Evolutionary conservation across 2,888 invertebrate genomes (phyloP), one percentile per base, ranked within the genome.

Genomic region (Lithophane semibrunnea): DNA sequence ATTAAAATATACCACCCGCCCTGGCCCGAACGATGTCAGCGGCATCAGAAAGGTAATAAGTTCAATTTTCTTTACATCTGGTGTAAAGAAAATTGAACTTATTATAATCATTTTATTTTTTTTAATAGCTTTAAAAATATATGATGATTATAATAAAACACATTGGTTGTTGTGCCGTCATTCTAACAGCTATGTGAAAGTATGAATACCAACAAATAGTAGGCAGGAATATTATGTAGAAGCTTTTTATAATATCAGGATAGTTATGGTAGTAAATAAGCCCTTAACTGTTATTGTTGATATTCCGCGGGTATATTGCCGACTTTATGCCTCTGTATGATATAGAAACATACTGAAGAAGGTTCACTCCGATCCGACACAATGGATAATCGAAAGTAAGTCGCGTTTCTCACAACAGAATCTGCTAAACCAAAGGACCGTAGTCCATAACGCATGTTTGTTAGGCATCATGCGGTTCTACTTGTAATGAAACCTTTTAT

Each of bases 271-370:
- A 58, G 66, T 78, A 78, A 71, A 79, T 71, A 78, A 78, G 52
- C 24, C 71, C 44, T 18, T 71, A 85, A 82, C 75, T 75, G 79
- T 85, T 84, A 84, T 82, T 73, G 73, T 68, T 74, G 73, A 56
- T 69, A 74, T 73, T 70, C 69, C 60, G 77, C 54, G 54, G 44
- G 65, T 77, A 67, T 77, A 61, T 56, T 70, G 78, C 21, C 42
- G 49, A 61, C 49, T 78, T 78, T 71, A 71, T 83, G 47, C 56
- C 54, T 63, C 2, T 66, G 47, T 24, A 5, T 42, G 12, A 13
- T 54, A 29, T 12, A 21, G 12, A 2, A 61, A 29, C 42, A 13
- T 29, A 5, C 49, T 42, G 13, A 2, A 83, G 49, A 61, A 80
- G 83, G 61, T 29, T 70, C 16, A 72, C 52, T 64, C 4, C 5